phyloP scores from a whole-genome alignment of 2,797 vertebrate species.

The Lateolabrax maculatus region DNA sequence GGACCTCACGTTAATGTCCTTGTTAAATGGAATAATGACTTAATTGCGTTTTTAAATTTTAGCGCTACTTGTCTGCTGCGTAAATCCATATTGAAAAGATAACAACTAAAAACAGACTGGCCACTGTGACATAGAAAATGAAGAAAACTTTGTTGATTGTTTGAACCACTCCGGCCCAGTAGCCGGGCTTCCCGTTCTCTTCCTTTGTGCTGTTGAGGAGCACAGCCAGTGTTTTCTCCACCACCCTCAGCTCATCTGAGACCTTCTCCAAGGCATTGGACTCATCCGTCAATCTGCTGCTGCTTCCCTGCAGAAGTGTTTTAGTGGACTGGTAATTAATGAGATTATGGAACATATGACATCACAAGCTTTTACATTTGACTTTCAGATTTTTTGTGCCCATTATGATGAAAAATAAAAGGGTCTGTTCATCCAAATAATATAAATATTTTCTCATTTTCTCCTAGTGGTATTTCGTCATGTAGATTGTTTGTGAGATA shows the following conservation, averaged over 20 bases:
- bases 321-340: background rate
- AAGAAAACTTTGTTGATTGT: slow-evolving; percentile 66
- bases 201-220: slow-evolving; percentile 31
- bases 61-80: too few species aligned
- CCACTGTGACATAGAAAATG: slow-evolving; percentile 47
- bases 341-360: background rate
- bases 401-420: background rate
- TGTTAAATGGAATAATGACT: too few species aligned
- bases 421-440: background rate
- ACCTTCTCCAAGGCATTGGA: slow-evolving; percentile 33
- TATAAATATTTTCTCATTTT: background rate
- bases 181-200: slow-evolving; percentile 14
- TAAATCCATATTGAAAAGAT: slow-evolving; percentile 12
- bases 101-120: slow-evolving; percentile 53
- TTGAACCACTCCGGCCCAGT: slow-evolving; percentile 65
- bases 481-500: too few species aligned
- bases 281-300: slow-evolving; percentile 7
- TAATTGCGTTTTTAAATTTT: too few species aligned
- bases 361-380: background rate
- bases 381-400: background rate
- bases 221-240: slow-evolving; percentile 36
- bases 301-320: slow-evolving; percentile 34
- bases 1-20: too few species aligned
- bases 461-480: too few species aligned
- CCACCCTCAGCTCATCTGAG: slow-evolving; percentile 49